These are phyloP conservation scores for Dinocampus coccinellae DNA, from an alignment of 2,888 invertebrate species.

Conservation along the genomic window DNA sequence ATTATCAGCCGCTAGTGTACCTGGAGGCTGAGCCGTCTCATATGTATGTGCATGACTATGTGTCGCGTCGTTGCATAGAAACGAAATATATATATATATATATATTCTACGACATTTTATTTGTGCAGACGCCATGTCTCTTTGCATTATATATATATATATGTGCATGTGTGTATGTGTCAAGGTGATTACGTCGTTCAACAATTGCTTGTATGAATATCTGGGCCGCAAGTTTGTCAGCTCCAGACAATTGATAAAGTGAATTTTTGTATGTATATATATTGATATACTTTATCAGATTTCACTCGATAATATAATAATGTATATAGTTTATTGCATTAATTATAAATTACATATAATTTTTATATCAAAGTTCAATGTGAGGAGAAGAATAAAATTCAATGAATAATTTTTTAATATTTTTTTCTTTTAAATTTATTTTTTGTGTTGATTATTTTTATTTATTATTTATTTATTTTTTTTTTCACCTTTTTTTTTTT, in stretches of 20 bases:
- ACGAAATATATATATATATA: conserved; percentile 16
- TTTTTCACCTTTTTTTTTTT: no score
- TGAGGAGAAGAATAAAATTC: no score
- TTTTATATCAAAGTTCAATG: no score
- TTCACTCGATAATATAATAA: neutral
- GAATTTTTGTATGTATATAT: neutral
- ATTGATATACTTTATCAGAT: neutral
- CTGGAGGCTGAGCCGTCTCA: conserved; percentile 41
- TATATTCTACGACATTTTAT: conserved; percentile 4
- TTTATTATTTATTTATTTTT: no score
- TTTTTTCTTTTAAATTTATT: no score
- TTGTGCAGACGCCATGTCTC: conserved; percentile 29
- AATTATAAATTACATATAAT: neutral
- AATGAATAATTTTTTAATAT: no score
- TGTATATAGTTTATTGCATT: neutral
- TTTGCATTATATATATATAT: conserved; percentile 19
- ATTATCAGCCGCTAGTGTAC: conserved; percentile 42
- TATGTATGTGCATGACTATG: conserved; percentile 44
- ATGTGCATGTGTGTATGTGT: conserved; percentile 42
- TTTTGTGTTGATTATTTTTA: no score
- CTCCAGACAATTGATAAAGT: conserved; percentile 31
- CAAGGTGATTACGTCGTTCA: conserved; percentile 47
- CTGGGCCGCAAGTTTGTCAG: conserved; percentile 45
- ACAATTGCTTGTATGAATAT: conserved; percentile 45
- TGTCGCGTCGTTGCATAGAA: conserved; percentile 30